A percentile compares a stretch with the other conserved stretches of the same genome.
phyloP scores from a whole-genome alignment of 2,888 invertebrate species.

The Celastrina argiolus region DNA sequence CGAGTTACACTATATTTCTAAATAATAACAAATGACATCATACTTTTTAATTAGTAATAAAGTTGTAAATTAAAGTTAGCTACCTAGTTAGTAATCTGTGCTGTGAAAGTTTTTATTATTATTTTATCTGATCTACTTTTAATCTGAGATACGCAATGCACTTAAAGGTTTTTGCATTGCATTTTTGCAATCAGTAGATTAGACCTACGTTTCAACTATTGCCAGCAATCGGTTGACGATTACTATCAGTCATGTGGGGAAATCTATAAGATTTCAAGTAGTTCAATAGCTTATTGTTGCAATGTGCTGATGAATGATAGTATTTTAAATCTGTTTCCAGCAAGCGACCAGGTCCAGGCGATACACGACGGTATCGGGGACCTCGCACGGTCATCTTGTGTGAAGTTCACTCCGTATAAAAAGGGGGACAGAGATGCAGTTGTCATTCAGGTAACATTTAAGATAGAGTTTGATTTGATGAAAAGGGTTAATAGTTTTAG shows the following conservation, averaged over 20 bases:
- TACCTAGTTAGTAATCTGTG: no score
- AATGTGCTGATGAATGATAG: not conserved
- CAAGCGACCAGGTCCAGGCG: slow-evolving; percentile 60
- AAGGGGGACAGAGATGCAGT: slow-evolving; percentile 69
- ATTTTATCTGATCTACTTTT: slow-evolving; percentile 7
- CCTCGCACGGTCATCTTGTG: slow-evolving; percentile 64
- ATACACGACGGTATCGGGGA: slow-evolving; percentile 69
- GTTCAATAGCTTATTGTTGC: no score
- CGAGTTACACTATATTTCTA: no score
- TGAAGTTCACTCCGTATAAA: slow-evolving; percentile 66
- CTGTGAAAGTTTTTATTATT: not conserved
- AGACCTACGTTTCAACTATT: not conserved
- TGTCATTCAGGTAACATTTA: slow-evolving; percentile 59
- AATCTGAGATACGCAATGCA: not conserved
- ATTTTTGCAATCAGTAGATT: not conserved
- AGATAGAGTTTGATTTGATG: no score
- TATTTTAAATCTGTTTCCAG: slow-evolving; percentile 40
- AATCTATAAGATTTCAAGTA: no score
- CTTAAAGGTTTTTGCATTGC: no score
- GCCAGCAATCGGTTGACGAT: not conserved
- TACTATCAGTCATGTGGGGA: not conserved
- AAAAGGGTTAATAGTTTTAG: no score
- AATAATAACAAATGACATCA: no score
- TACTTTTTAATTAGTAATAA: no score
- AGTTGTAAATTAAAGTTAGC: no score